Evolutionary conservation across 2,888 invertebrate species (phyloP), one percentile per base, ranked within the genome.

Genomic region (Eretmocerus hayati): DNA sequence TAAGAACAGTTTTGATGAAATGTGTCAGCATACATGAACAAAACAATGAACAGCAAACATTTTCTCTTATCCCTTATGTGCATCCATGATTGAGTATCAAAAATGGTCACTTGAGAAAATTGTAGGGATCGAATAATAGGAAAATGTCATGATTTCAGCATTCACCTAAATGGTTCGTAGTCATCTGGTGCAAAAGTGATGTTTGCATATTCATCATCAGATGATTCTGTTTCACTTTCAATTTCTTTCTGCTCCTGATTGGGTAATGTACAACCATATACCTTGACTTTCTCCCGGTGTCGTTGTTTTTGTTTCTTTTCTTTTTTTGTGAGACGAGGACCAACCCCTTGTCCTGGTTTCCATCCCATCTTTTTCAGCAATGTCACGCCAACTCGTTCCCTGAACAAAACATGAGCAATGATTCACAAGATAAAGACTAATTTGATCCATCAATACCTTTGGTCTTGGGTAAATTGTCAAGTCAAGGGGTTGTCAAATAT

Each of bases 291-390:
- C 30, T 65, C 62, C 48, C 61, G 62, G 31, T 56, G 63, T 21
- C 59, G 55, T 41, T 59, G 63, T 45, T 62, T 63, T 52, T 58
- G 62, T 47, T 59, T 62, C 57, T 73, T 76, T 52, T 74, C 71
- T 23, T 58, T 60, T 50, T 69, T 72, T 1, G 74, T 72, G 30
- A 79, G 59, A 39, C 80, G 74, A 1, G 82, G 80, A 0, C 90
- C 90, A 1, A 87, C 75, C 2, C 93, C 93, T 70, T 92, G 89
- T 0, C 93, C 92, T 3, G 84, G 85, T 58, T 85, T 83, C 90
- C 96, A 94, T 1, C 96, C 96, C 86, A 97, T 90, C 56, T 84
- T 84, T 46, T 84, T 83, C 31, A 99, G 74, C 62, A 99, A 79
- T 52, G 80, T 78, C 36, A 92, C 84, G 0, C 96, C 96, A 8